A percentile compares a stretch with the other conserved stretches of the same genome.
Evolutionary conservation across 2,888 invertebrate species (phyloP).

Genomic region (Leptinotarsa peninsularis): DNA sequence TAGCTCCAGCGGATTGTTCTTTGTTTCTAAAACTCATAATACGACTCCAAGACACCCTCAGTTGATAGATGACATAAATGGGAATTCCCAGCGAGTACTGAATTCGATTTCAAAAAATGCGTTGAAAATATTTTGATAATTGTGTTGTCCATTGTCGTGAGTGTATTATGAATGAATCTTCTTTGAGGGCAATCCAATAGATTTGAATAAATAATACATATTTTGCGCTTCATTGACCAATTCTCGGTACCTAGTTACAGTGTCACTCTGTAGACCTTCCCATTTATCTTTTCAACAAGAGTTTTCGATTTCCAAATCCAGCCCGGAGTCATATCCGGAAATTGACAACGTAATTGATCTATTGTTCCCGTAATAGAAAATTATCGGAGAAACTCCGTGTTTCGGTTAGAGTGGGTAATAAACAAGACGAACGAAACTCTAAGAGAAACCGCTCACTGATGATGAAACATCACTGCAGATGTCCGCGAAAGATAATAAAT

Average conservation of each 20-base stretch:
- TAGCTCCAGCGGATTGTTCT: too few relatives aligned
- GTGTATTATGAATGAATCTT: too few relatives aligned
- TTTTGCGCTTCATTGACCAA: too few relatives aligned
- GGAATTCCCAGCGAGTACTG: too few relatives aligned
- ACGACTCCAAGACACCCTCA: too few relatives aligned
- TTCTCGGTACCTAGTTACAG: not conserved
- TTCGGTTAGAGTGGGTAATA: constrained; percentile 17
- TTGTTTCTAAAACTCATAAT: too few relatives aligned
- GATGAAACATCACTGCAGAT: constrained; percentile 20
- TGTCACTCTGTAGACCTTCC: not conserved
- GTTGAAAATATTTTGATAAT: too few relatives aligned
- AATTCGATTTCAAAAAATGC: too few relatives aligned
- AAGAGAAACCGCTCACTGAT: constrained; percentile 22
- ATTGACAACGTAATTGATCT: constrained; percentile 13
- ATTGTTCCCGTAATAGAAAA: constrained; percentile 18
- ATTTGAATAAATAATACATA: too few relatives aligned
- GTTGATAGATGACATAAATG: too few relatives aligned
- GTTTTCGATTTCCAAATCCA: not conserved
- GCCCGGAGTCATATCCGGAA: not conserved
- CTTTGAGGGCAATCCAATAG: too few relatives aligned
- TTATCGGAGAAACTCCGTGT: constrained; percentile 1
- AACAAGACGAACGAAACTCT: constrained; percentile 14
- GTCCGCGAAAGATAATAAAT: constrained; percentile 18
- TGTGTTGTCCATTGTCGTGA: too few relatives aligned
- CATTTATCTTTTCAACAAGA: not conserved